Evolutionary conservation across 2,113 vertebrate species (phyloP).

Genomic region (Tamias sibiricus): DNA sequence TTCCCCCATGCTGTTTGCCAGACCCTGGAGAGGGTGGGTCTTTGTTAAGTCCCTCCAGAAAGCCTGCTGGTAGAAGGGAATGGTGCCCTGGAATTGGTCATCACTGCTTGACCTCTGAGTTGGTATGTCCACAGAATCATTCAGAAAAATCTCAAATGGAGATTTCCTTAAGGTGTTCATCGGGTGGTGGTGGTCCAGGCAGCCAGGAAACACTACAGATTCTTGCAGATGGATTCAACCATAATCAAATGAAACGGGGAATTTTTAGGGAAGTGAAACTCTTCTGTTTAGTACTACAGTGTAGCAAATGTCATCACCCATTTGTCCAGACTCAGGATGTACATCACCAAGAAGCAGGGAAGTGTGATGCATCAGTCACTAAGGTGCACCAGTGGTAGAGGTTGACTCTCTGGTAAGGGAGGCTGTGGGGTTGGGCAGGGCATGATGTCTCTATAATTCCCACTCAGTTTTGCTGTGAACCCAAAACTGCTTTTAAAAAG

Average conservation of each 20-base stretch:
- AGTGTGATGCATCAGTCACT: neutral
- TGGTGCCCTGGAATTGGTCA: neutral
- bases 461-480: neutral
- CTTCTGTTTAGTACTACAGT: neutral
- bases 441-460: neutral
- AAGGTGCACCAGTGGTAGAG: neutral
- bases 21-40: too few species aligned
- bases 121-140: neutral
- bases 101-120: neutral
- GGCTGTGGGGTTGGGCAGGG: neutral
- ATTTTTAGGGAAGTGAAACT: neutral
- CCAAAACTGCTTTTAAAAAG: neutral
- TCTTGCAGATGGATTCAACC: neutral
- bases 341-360: neutral
- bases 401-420: neutral
- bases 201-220: neutral
- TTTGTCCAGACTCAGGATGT: neutral
- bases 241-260: neutral
- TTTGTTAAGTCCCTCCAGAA: too few species aligned
- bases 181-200: too few species aligned
- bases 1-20: too few species aligned
- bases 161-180: neutral
- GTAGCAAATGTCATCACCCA: neutral
- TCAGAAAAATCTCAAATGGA: too few species aligned
- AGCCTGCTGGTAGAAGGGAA: neutral